phyloP scores from a whole-genome alignment of 2,797 vertebrate species.

The Sphaeramia orbicularis region DNA sequence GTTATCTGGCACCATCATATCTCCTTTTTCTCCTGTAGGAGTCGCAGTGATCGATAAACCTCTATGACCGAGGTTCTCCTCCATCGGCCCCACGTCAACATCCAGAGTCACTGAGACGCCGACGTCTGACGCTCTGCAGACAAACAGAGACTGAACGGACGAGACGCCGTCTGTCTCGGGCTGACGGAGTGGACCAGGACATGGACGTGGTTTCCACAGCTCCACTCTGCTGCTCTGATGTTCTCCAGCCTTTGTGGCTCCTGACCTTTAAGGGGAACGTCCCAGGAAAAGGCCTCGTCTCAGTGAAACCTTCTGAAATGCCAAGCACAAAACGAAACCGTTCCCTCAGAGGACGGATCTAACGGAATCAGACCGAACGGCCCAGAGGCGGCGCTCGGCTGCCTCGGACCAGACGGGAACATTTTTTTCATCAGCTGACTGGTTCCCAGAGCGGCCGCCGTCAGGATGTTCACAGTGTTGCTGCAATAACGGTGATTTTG shows the following conservation, averaged over 20 bases:
- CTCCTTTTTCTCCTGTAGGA: conserved; percentile 61
- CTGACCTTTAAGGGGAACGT: conserved; percentile 16
- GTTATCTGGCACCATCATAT: neutral
- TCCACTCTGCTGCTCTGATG: neutral
- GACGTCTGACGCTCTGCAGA: conserved; percentile 36
- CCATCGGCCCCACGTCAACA: conserved; percentile 1
- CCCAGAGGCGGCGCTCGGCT: neutral
- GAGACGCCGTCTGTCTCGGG: neutral
- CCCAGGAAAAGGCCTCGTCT: conserved; percentile 8
- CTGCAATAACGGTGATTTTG: neutral
- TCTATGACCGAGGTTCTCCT: conserved; percentile 72
- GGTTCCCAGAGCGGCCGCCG: neutral
- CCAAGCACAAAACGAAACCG: conserved; percentile 38
- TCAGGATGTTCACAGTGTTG: neutral
- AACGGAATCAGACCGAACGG: conserved; percentile 4
- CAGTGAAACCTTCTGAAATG: conserved; percentile 18
- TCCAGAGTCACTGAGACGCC: conserved; percentile 34
- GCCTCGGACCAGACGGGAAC: neutral
- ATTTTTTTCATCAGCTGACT: neutral
- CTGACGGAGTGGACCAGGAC: neutral
- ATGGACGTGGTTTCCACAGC: neutral
- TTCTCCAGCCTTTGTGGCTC: conserved; percentile 8
- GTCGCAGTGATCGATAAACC: conserved; percentile 88
- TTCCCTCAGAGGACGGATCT: conserved; percentile 7
- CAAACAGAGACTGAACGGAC: neutral